Evolutionary conservation across 2,113 vertebrate genomes (phyloP).

Genomic region (Sphaerodactylus townsendi): DNA sequence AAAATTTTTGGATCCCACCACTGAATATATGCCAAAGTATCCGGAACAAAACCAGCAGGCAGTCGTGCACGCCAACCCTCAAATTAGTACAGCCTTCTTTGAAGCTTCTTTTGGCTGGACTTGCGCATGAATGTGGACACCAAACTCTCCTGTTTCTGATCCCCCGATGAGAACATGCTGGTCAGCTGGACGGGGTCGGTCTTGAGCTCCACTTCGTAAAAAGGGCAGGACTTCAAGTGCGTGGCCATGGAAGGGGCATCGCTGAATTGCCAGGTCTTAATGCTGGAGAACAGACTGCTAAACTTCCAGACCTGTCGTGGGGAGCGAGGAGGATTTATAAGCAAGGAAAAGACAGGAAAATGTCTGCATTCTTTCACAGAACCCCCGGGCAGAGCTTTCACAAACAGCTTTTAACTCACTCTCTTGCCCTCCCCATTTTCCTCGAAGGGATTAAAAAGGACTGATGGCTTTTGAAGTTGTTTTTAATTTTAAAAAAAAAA

Average conservation of each 20-base stretch:
- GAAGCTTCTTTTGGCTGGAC: background rate
- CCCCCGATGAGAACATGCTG: slow-evolving; percentile 68
- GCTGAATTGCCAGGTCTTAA: slow-evolving; percentile 81
- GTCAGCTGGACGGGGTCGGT: slow-evolving; percentile 77
- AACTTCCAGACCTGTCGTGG: slow-evolving; percentile 82
- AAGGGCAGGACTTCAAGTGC: slow-evolving; percentile 84
- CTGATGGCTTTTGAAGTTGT: too few species aligned
- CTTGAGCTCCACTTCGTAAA: slow-evolving; percentile 76
- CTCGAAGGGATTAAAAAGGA: too few species aligned
- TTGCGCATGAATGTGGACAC: slow-evolving; percentile 65
- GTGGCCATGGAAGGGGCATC: slow-evolving; percentile 80
- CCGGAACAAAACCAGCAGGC: background rate
- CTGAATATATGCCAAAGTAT: background rate
- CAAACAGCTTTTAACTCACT: background rate
- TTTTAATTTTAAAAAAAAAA: too few species aligned
- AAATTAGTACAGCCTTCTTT: slow-evolving; percentile 1
- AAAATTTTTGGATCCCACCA: too few species aligned
- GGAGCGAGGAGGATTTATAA: background rate
- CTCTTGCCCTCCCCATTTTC: too few species aligned
- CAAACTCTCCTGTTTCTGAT: slow-evolving; percentile 60
- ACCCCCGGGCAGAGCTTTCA: background rate
- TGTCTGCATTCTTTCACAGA: background rate
- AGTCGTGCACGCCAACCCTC: too few species aligned
- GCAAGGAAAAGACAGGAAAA: background rate
- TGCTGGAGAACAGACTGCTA: slow-evolving; percentile 84